Evolutionary conservation across 1,140 invertebrate genomes (phyloP).

Genomic region (Hydropsyche tenuis): DNA sequence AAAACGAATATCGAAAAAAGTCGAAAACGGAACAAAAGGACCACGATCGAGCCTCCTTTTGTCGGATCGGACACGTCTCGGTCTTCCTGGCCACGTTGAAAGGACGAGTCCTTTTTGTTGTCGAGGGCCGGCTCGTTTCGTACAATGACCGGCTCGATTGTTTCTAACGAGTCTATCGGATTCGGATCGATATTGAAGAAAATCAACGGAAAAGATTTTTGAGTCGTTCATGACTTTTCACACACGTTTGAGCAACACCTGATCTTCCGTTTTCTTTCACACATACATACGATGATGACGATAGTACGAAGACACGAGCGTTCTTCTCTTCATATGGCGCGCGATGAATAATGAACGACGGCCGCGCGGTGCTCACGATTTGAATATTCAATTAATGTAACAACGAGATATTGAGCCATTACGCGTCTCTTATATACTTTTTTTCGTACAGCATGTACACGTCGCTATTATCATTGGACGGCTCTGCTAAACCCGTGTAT

Average conservation of each 20-base stretch:
- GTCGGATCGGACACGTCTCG: slow-evolving; percentile 10
- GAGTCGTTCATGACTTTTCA: not conserved
- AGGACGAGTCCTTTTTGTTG: slow-evolving; percentile 1
- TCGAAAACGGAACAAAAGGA: slow-evolving; percentile 12
- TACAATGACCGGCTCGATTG: slow-evolving; percentile 16
- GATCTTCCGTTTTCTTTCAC: slow-evolving; percentile 22
- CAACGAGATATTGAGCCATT: slow-evolving; percentile 24
- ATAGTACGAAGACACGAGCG: too few species aligned
- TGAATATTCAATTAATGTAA: slow-evolving; percentile 29
- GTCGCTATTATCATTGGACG: too few species aligned
- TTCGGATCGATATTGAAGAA: not conserved
- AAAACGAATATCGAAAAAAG: not conserved
- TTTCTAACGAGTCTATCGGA: slow-evolving; percentile 9
- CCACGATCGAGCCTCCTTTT: too few species aligned
- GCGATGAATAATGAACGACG: slow-evolving; percentile 22
- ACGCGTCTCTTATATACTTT: slow-evolving; percentile 10
- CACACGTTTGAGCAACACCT: slow-evolving; percentile 12
- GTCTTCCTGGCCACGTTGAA: slow-evolving; percentile 1
- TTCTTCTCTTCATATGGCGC: not conserved
- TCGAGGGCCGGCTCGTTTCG: not conserved
- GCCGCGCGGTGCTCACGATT: slow-evolving; percentile 13
- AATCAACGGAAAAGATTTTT: too few species aligned
- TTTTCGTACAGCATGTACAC: not conserved
- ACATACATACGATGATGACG: too few species aligned
- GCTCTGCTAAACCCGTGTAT: too few species aligned